Evolutionary conservation across 2,888 invertebrate species (phyloP), one percentile per base, ranked within the genome.

Genomic region (Idaea dimidiata): DNA sequence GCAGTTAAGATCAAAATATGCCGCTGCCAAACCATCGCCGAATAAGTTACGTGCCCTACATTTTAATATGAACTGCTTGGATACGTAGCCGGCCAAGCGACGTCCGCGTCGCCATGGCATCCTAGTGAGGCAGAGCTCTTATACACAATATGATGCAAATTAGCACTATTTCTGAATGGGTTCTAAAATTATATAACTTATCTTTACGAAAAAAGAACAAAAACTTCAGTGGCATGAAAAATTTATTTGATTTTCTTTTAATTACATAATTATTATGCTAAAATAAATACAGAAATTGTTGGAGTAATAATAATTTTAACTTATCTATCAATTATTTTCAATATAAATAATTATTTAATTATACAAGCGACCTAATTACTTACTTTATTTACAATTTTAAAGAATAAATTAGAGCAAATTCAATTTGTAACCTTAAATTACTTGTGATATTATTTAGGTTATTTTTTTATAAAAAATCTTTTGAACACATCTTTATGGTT

Each of bases 281-380:
- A 89, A 92, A 92, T 92, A 92, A 92, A 91, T 92, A 92, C 91
- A 91, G 87, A 87, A 86, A 86, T 83, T 83, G 85, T 86, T 87
- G 81, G 82, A 78, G 84, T 89, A 90, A 83, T 76, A 81, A 85
- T 76, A 81, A 85, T 89, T 87, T 86, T 81, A 80, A 72, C 75
- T 84, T 87, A 73, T 73, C 73, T 77, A 76, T 71, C 74, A 76
- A 71, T 69, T 83, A 89, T 87, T 81, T 88, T 80, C 84, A 87
- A 82, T 80, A 83, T 87, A 89, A 88, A 89, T 90, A 85, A 87
- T 86, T 86, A 86, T 73, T 79, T 76, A 82, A 82, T 85, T 80
- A 82, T 88, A 85, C 81, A 84, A 89, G 89, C 88, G 73, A 81
- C 82, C 86, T 74, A 81, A 74, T 77, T 84, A 87, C 87, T 78